Evolutionary conservation across 1,140 invertebrate species (phyloP), one percentile per base, ranked within the genome.

Genomic region (Drosophila willistoni): DNA sequence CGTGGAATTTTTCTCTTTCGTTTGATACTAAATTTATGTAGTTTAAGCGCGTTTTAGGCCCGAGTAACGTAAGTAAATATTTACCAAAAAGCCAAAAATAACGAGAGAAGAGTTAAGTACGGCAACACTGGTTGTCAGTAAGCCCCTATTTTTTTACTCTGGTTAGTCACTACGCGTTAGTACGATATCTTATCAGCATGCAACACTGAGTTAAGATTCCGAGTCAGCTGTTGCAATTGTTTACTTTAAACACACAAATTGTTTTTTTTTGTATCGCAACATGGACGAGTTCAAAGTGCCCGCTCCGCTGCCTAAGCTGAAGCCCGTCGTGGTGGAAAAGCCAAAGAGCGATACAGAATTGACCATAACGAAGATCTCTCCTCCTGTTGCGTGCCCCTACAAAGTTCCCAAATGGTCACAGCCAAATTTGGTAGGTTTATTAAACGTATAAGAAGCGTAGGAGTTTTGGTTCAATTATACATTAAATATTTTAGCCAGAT

Each of bases 341-440:
- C 69, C 73, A 7, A 66, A 78, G 73, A 57, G 0, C 19, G 4
- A 57, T 63, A 1, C 51, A 25, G 60, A 61, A 55, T 41, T 67
- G 13, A 14, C 44, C 61, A 41, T 61, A 14, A 14, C 54, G 10
- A 61, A 13, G 22, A 51, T n/a, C 33, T 17, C 29, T 29, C 25
- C 29, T 13, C 39, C 36, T 14, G 66, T 42, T 14, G 60, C 56
- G 14, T 91, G 90, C 57, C 94, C 95, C 0, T 97, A 97, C 81
- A 94, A 94, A 91, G 96, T 96, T 90, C 97, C 97, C 1, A 91
- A 93, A 64, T 97, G 96, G 96, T 94, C 95, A 39, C 33, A 59
- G 14, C 33, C 56, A 22, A 59, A 17, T 39, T 51, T 51, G 4
- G 33, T 36, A 59, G 39, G 17, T 36, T 51, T 22, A 5, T 19